Conservation (phyloP, 2,888 invertebrate genomes). For the Agonopterix arenella region DNA sequence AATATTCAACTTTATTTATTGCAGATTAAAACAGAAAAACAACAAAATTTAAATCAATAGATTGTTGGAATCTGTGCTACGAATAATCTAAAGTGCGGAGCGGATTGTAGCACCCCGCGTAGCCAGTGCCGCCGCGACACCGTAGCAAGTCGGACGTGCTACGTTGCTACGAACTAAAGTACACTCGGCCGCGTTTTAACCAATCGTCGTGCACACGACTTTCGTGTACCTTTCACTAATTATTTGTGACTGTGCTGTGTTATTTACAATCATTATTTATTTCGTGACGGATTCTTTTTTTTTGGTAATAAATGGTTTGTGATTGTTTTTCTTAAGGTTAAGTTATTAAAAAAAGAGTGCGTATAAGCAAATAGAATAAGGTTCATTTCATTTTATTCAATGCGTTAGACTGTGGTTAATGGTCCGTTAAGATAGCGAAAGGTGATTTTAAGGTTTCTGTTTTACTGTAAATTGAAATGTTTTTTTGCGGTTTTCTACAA, state of each 20-base stretch:
- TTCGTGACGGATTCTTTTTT: slow-evolving; percentile 3
- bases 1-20: no score
- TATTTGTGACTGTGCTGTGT: slow-evolving; percentile 45
- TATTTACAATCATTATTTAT: slow-evolving; percentile 8
- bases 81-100: slow-evolving; percentile 59
- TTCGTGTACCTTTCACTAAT: slow-evolving; percentile 17
- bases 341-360: slow-evolving; percentile 32
- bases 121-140: slow-evolving; percentile 61
- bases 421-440: slow-evolving; percentile 61
- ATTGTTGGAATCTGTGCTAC: slow-evolving; percentile 65
- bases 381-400: slow-evolving; percentile 46
- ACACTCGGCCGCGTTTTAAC: slow-evolving; percentile 14
- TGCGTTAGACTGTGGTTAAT: slow-evolving; percentile 47
- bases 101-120: slow-evolving; percentile 57
- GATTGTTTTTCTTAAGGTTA: slow-evolving; percentile 8
- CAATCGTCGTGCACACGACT: slow-evolving; percentile 6
- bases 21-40: no score
- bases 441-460: slow-evolving; percentile 22
- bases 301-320: slow-evolving; percentile 6
- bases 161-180: slow-evolving; percentile 20
- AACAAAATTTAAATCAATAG: slow-evolving; percentile 41
- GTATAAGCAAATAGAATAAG: slow-evolving; percentile 29
- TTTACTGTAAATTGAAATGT: no score
- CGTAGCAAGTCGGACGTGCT: slow-evolving; percentile 54
- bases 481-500: no score